phyloP scores from a whole-genome alignment of 1,140 invertebrate species.

The Drosophila subpulchrella region DNA sequence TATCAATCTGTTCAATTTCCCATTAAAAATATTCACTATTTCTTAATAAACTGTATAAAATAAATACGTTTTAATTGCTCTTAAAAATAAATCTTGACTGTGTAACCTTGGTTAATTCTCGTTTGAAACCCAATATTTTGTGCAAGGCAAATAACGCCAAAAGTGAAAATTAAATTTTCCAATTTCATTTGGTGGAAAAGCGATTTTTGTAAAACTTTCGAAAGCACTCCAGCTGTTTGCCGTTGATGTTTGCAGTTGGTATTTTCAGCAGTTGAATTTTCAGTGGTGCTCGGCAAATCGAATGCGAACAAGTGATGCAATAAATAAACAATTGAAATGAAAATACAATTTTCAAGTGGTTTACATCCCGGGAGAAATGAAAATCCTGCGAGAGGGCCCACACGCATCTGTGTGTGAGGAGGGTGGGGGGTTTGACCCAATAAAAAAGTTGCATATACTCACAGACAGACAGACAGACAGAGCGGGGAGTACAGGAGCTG shows the following conservation, averaged over 20 bases:
- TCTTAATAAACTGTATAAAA: no score
- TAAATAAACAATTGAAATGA: constrained; percentile 84
- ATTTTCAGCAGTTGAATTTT: constrained; percentile 38
- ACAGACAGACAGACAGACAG: constrained; percentile 24
- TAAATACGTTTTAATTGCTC: no score
- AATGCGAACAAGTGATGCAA: constrained; percentile 82
- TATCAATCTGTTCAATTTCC: no score
- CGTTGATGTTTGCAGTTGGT: constrained; percentile 20
- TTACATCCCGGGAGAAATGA: constrained; percentile 58
- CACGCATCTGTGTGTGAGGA: constrained; percentile 15
- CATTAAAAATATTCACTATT: no score
- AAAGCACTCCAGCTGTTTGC: constrained; percentile 20
- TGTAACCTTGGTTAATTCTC: no score
- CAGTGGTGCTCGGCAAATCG: constrained; percentile 63
- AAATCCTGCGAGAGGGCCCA: constrained; percentile 36
- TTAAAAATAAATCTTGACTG: no score
- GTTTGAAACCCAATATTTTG: neutral
- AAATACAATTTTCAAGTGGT: constrained; percentile 83
- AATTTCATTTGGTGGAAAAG: constrained; percentile 13
- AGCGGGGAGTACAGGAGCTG: constrained; percentile 2
- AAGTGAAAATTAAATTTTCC: constrained; percentile 18
- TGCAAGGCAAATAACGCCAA: neutral
- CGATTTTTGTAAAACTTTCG: constrained; percentile 25
- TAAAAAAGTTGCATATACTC: constrained; percentile 59
- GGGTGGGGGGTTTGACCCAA: constrained; percentile 63